Evolutionary conservation across 2,888 invertebrate species (phyloP).

Genomic region (Gastracanthus pulcherrimus): DNA sequence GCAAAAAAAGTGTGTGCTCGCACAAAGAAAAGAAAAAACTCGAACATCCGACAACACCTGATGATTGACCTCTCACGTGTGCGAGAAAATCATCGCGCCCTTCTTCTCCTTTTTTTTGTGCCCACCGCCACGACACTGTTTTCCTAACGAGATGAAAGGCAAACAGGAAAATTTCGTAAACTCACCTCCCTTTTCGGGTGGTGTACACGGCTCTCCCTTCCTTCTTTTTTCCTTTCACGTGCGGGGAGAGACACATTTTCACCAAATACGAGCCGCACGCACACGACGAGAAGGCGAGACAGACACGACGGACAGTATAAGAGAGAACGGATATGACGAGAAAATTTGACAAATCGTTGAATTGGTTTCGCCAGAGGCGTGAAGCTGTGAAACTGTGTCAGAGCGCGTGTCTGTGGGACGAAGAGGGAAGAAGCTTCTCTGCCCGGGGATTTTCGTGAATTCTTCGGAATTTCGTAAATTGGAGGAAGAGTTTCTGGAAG

Average conservation of each 20-base stretch:
- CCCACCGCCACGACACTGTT: background rate
- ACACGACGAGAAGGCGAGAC: background rate
- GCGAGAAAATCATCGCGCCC: too few relatives aligned
- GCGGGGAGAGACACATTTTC: too few relatives aligned
- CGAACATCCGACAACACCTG: background rate
- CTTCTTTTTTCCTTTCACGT: background rate
- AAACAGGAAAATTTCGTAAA: background rate
- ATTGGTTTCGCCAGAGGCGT: background rate
- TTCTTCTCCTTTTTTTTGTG: background rate
- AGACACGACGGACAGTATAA: background rate
- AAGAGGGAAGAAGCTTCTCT: background rate
- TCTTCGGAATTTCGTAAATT: background rate
- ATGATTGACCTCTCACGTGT: conserved; percentile 12
- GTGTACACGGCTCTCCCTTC: background rate
- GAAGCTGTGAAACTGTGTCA: background rate
- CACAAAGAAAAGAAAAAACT: background rate
- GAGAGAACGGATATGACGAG: background rate
- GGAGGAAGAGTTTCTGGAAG: background rate
- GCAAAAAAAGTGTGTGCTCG: background rate
- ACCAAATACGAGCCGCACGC: too few relatives aligned
- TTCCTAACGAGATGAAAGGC: conserved; percentile 32
- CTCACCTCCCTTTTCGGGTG: background rate
- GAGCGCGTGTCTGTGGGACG: background rate
- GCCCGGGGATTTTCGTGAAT: background rate
- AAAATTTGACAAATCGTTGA: conserved; percentile 21